Percentiles rank a stretch among this genome's conserved stretches.
These are phyloP conservation scores for Pelodiscus sinensis DNA, from an alignment of 2,113 vertebrate genomes.

Conservation along the genomic window DNA sequence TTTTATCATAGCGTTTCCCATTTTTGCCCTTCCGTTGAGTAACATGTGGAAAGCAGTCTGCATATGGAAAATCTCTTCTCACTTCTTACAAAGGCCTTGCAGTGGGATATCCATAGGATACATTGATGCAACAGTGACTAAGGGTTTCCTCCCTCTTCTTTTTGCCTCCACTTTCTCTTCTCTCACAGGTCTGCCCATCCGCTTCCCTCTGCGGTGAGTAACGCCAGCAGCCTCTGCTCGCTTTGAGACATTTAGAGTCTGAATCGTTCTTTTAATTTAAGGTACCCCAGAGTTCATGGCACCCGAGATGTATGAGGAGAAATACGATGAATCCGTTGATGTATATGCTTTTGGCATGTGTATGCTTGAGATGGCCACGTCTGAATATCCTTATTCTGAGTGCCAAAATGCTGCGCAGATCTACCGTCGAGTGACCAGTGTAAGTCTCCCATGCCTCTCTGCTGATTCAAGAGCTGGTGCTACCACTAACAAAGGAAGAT, in stretches of 20 bases:
- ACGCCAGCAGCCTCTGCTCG: slow-evolving; percentile 82
- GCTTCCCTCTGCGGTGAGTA: slow-evolving; percentile 83
- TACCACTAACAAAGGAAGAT: neutral
- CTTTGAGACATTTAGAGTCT: slow-evolving; percentile 91
- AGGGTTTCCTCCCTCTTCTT: slow-evolving; percentile 84
- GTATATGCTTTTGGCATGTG: slow-evolving; percentile 99
- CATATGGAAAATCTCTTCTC: neutral
- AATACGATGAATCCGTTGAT: slow-evolving; percentile 98
- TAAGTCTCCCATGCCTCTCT: slow-evolving; percentile 80
- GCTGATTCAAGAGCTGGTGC: neutral
- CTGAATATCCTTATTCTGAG: slow-evolving; percentile 98
- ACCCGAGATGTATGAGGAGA: slow-evolving; percentile 99
- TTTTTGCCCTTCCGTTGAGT: neutral
- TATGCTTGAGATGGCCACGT: slow-evolving; percentile 99
- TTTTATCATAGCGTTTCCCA: neutral
- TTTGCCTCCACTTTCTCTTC: slow-evolving; percentile 77
- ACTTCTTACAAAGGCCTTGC: slow-evolving; percentile 83
- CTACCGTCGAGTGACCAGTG: slow-evolving; percentile 98
- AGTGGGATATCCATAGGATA: slow-evolving; percentile 84
- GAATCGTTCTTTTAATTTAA: slow-evolving; percentile 92
- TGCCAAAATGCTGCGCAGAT: slow-evolving; percentile 99
- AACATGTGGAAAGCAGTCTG: neutral
- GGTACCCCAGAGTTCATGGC: slow-evolving; percentile 99
- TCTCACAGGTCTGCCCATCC: slow-evolving; percentile 75
- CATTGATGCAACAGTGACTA: slow-evolving; percentile 86